These are phyloP conservation scores for Asobara japonica DNA, from an alignment of 1,140 invertebrate species.

Conservation along the genomic window DNA sequence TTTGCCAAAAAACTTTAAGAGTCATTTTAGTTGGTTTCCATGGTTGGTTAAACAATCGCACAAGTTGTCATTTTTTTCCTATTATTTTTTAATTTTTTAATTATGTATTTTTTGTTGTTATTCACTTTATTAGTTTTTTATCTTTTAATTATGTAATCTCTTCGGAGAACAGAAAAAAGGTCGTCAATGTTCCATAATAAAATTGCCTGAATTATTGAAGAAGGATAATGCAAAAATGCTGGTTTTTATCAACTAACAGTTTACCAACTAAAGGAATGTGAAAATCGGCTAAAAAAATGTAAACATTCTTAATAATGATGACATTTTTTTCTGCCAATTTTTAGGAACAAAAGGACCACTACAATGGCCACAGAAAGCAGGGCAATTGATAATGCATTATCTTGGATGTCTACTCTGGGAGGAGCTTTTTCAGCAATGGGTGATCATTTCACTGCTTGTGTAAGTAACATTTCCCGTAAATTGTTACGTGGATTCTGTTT, in stretches of 20 bases:
- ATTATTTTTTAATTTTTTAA: too few species aligned
- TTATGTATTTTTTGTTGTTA: too few species aligned
- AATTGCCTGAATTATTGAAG: too few species aligned
- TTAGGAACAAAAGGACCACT: constrained; percentile 59
- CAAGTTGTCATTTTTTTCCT: too few species aligned
- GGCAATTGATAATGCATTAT: constrained; percentile 86
- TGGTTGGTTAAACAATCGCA: too few species aligned
- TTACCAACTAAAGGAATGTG: neutral
- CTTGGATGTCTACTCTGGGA: constrained; percentile 95
- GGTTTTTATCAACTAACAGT: constrained; percentile 25
- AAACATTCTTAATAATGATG: neutral
- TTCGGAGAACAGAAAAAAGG: too few species aligned
- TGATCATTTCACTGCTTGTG: constrained; percentile 82
- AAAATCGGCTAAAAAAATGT: too few species aligned
- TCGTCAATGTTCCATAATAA: too few species aligned
- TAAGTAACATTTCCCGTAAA: constrained; percentile 63
- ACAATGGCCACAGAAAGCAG: constrained; percentile 71
- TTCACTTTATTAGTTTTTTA: too few species aligned
- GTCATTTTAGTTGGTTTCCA: too few species aligned
- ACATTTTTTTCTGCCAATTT: constrained; percentile 23
- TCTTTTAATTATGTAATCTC: too few species aligned
- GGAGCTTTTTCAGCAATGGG: constrained; percentile 94
- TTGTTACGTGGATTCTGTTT: neutral
- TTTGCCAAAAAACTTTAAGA: too few species aligned
- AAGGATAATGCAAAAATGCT: neutral